Conservation (phyloP, 2,113 vertebrate species). For the Erythrocebus patas region DNA sequence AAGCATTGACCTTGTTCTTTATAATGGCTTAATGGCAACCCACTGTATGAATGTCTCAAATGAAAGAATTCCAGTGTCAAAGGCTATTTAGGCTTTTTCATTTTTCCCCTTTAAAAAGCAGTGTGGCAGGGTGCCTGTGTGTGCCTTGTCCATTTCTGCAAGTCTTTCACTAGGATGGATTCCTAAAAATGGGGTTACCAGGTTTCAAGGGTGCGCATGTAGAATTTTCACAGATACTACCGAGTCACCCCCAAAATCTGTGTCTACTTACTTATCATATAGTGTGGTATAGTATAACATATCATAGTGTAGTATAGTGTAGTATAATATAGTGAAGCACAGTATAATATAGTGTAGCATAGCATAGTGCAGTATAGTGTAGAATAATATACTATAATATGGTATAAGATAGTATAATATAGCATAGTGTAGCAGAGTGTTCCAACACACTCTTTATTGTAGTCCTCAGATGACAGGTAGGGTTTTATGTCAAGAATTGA, state of each 20-base stretch:
- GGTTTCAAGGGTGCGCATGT: neutral
- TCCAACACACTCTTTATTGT: neutral
- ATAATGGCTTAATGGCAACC: neutral
- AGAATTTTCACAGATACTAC: neutral
- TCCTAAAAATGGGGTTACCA: neutral
- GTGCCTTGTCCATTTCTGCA: neutral
- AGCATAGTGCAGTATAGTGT: too few species aligned
- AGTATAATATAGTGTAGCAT: too few species aligned
- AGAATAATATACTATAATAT: too few species aligned
- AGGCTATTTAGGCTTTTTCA: neutral
- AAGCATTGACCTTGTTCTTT: neutral
- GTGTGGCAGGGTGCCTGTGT: too few species aligned
- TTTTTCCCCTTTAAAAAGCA: neutral
- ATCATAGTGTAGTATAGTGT: too few species aligned
- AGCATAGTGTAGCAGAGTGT: too few species aligned
- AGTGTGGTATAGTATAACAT: too few species aligned
- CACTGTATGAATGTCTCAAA: neutral
- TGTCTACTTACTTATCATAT: neutral
- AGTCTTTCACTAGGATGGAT: neutral
- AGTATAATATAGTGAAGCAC: too few species aligned
- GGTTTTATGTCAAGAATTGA: neutral
- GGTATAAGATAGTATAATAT: too few species aligned
- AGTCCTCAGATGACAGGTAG: neutral
- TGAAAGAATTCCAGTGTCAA: neutral
- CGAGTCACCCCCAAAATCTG: neutral